phyloP scores from a whole-genome alignment of 2,888 invertebrate species.

The Gibbula magus region DNA sequence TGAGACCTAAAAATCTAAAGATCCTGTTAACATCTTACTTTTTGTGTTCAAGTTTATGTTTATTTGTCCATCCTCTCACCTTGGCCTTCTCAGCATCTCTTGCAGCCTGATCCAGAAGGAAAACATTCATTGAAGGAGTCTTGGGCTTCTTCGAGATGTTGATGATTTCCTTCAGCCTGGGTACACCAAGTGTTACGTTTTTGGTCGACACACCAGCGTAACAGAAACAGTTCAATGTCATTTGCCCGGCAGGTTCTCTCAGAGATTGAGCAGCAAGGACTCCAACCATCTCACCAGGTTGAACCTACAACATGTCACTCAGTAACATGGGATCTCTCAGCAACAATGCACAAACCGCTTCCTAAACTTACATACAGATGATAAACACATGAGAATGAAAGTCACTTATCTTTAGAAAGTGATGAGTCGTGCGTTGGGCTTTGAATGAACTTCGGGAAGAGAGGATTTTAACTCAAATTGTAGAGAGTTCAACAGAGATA shows the following conservation, averaged over 20 bases:
- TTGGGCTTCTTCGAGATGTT: conserved; percentile 99
- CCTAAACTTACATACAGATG: no score
- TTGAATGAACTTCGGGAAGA: no score
- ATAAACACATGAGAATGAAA: no score
- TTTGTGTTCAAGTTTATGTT: no score
- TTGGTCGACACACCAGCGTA: conserved; percentile 99
- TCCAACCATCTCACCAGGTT: conserved; percentile 99
- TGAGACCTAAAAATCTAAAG: no score
- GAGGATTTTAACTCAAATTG: no score
- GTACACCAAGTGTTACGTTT: conserved; percentile 99
- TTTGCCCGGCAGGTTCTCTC: conserved; percentile 98
- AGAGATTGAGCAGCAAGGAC: conserved; percentile 98
- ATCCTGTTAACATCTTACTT: no score
- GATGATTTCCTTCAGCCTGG: conserved; percentile 93
- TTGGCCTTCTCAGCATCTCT: conserved; percentile 99
- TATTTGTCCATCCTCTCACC: conserved; percentile 54
- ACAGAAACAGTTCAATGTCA: conserved; percentile 97
- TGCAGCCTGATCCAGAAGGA: conserved; percentile 96
- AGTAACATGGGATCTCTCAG: no score
- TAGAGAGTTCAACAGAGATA: no score
- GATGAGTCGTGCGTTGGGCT: no score
- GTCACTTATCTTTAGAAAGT: no score
- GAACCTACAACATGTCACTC: conserved; percentile 71
- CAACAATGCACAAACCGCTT: no score
- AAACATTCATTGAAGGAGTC: conserved; percentile 98